Percentiles rank a stretch among this genome's conserved stretches.
phyloP scores from a whole-genome alignment of 2,797 vertebrate species.

The Telmatherina bonti region DNA sequence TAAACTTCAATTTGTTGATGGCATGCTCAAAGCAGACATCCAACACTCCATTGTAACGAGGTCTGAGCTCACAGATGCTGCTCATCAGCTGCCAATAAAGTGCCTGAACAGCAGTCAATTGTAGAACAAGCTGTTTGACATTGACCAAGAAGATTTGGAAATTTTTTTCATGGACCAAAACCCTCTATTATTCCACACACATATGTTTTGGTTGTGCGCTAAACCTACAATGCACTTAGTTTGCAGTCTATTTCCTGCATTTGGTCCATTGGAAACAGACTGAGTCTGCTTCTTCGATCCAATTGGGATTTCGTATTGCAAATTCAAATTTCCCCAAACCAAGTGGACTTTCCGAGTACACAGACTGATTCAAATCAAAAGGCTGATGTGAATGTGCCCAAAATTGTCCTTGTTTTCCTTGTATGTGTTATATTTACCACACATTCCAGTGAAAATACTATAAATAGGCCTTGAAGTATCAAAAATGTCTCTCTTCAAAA shows the following conservation, averaged over 20 bases:
- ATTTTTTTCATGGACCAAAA: too few relatives aligned
- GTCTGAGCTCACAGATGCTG: background rate
- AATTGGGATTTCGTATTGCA: too few relatives aligned
- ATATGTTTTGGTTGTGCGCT: too few relatives aligned
- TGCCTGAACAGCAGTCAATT: background rate
- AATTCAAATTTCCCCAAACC: too few relatives aligned
- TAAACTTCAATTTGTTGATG: background rate
- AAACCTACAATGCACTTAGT: too few relatives aligned
- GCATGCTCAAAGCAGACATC: background rate
- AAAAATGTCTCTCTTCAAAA: conserved; percentile 2
- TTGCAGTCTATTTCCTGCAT: too few relatives aligned
- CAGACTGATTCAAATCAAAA: too few relatives aligned
- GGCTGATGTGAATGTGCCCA: too few relatives aligned
- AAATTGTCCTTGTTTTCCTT: background rate
- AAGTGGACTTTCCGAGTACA: too few relatives aligned
- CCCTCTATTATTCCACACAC: too few relatives aligned
- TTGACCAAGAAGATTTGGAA: background rate
- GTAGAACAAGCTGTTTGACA: background rate
- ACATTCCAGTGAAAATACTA: background rate
- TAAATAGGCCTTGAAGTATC: background rate
- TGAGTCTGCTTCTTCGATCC: too few relatives aligned
- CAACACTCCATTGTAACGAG: background rate
- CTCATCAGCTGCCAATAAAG: background rate
- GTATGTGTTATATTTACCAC: background rate
- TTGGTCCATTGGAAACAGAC: too few relatives aligned